These are phyloP conservation scores for Agelas oroides DNA, from an alignment of 37 sponge, comb jelly and placozoan genomes.

Conservation along the genomic window DNA sequence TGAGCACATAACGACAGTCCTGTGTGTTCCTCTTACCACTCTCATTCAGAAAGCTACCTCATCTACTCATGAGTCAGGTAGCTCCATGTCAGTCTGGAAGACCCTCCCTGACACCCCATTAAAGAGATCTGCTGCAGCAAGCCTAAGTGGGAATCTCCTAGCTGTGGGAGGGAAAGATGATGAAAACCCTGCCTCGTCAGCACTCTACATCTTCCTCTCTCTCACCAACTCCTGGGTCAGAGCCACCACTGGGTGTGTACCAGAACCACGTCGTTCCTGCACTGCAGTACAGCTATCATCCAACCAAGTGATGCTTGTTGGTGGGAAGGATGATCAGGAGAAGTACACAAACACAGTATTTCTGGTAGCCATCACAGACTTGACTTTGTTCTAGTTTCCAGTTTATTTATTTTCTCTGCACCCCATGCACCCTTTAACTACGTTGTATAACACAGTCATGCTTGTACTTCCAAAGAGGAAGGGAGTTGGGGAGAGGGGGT, in stretches of 20 bases:
- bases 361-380: too few species aligned
- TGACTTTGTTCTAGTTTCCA: too few species aligned
- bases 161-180: conserved; percentile 23
- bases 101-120: conserved; percentile 25
- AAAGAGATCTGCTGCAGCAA: conserved; percentile 24
- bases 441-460: too few species aligned
- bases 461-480: too few species aligned
- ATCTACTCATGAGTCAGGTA: background rate
- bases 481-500: too few species aligned
- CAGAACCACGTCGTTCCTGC: too few species aligned
- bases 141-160: conserved; percentile 34
- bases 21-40: conserved; percentile 23
- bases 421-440: too few species aligned
- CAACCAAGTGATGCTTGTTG: too few species aligned
- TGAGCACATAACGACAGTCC: conserved; percentile 14
- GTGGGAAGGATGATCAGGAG: too few species aligned
- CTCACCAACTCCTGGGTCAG: conserved; percentile 57
- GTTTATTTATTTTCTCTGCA: too few species aligned
- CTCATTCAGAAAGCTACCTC: conserved; percentile 31
- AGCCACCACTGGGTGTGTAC: background rate
- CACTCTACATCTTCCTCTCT: conserved; percentile 42
- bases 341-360: too few species aligned
- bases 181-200: conserved; percentile 11
- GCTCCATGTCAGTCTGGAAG: conserved; percentile 4
- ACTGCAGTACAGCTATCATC: too few species aligned